Evolutionary conservation across 2,888 invertebrate genomes (phyloP).

Genomic region (Conistra vaccinii): DNA sequence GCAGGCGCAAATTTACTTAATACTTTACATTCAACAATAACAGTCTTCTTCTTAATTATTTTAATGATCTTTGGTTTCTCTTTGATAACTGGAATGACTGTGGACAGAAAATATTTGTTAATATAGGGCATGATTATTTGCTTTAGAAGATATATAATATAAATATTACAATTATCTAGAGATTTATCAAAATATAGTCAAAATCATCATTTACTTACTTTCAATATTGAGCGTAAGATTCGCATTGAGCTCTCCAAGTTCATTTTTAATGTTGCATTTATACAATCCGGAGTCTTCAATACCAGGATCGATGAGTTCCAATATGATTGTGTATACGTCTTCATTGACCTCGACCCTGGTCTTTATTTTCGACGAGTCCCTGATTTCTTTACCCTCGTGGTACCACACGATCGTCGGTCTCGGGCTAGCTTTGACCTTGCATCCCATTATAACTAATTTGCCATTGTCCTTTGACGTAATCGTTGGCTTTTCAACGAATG

Average conservation of each 20-base stretch:
- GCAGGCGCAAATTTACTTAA: constrained; percentile 98
- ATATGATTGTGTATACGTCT: constrained; percentile 96
- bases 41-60: constrained; percentile 97
- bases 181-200: background rate
- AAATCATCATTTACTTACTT: constrained; percentile 92
- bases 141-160: background rate
- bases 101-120: constrained; percentile 59
- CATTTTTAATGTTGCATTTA: constrained; percentile 99
- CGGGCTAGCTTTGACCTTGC: constrained; percentile 89
- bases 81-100: constrained; percentile 97
- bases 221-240: constrained; percentile 99
- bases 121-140: background rate
- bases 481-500: constrained; percentile 97
- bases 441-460: constrained; percentile 89
- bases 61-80: constrained; percentile 98
- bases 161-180: background rate
- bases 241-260: constrained; percentile 98
- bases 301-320: constrained; percentile 97
- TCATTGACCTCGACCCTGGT: constrained; percentile 94
- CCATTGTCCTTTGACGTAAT: constrained; percentile 94
- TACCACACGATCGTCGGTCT: constrained; percentile 89
- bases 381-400: constrained; percentile 92
- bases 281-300: constrained; percentile 99
- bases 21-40: constrained; percentile 98
- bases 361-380: constrained; percentile 95